Evolutionary conservation across 2,113 vertebrate genomes (phyloP).

Genomic region (Anolis sagrei): DNA sequence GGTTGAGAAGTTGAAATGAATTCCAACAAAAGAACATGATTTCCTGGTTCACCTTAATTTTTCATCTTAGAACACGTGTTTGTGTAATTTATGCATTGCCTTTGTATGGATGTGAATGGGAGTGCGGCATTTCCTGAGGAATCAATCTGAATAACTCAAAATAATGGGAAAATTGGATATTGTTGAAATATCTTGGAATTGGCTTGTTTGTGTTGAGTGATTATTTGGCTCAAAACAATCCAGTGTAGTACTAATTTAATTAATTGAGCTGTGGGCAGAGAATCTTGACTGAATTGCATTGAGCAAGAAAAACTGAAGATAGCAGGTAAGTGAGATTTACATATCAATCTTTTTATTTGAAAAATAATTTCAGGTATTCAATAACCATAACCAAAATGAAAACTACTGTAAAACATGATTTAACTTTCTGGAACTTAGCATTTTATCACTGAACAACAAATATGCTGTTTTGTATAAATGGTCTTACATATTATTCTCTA

Average conservation of each 20-base stretch:
- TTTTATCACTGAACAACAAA: constrained; percentile 55
- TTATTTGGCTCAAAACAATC: background rate
- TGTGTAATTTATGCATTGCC: background rate
- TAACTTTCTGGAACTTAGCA: constrained; percentile 65
- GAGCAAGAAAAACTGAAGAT: constrained; percentile 71
- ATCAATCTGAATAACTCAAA: background rate
- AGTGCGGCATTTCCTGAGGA: background rate
- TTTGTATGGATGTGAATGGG: constrained; percentile 54
- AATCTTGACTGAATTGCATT: background rate
- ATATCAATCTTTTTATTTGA: constrained; percentile 52
- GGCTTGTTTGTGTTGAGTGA: background rate
- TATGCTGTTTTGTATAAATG: constrained; percentile 32
- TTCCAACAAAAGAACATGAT: constrained; percentile 45
- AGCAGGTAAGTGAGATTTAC: constrained; percentile 81
- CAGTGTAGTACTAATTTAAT: background rate
- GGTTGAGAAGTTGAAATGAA: constrained; percentile 48
- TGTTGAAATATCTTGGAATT: background rate
- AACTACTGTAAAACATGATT: constrained; percentile 68
- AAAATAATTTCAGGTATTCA: constrained; percentile 49
- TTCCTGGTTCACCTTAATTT: background rate
- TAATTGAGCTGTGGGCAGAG: background rate
- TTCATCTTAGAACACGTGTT: background rate
- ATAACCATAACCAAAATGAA: constrained; percentile 55
- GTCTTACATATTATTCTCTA: constrained; percentile 48
- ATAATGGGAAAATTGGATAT: constrained; percentile 18